Evolutionary conservation across 2,888 invertebrate genomes (phyloP).

Genomic region (Drosophila rellima): DNA sequence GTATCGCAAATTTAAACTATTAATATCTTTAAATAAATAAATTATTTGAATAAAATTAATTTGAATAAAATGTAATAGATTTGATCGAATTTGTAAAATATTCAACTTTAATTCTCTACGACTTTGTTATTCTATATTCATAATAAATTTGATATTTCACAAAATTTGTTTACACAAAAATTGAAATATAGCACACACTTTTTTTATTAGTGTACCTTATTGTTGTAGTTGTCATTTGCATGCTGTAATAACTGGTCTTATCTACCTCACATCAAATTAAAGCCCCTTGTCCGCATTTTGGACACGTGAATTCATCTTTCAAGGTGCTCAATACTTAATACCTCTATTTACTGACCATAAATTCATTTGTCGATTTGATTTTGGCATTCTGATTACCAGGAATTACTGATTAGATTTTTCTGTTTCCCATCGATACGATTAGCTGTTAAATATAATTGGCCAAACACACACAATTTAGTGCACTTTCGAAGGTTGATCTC

Average conservation of each 20-base stretch:
- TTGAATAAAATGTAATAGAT: no score
- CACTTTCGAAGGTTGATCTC: constrained; percentile 47
- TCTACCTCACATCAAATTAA: constrained; percentile 21
- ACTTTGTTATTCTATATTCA: no score
- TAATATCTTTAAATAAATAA: no score
- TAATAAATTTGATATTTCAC: not conserved
- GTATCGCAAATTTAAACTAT: not conserved
- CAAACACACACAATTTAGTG: constrained; percentile 40
- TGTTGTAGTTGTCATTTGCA: constrained; percentile 12
- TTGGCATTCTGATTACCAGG: constrained; percentile 54
- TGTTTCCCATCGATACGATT: constrained; percentile 19
- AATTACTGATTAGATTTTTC: constrained; percentile 66
- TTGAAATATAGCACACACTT: not conserved
- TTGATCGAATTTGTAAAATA: no score
- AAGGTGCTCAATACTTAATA: constrained; percentile 5
- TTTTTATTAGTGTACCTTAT: not conserved
- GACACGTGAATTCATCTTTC: constrained; percentile 34
- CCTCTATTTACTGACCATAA: constrained; percentile 35
- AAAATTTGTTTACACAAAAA: no score
- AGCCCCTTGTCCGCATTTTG: constrained; percentile 6
- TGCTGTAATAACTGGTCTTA: constrained; percentile 6
- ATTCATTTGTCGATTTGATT: constrained; percentile 55
- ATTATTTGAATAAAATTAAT: no score
- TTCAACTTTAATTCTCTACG: no score
- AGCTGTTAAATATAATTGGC: not conserved